Conservation (phyloP, 1,140 invertebrate genomes). For the Phenacoccus solenopsis region DNA sequence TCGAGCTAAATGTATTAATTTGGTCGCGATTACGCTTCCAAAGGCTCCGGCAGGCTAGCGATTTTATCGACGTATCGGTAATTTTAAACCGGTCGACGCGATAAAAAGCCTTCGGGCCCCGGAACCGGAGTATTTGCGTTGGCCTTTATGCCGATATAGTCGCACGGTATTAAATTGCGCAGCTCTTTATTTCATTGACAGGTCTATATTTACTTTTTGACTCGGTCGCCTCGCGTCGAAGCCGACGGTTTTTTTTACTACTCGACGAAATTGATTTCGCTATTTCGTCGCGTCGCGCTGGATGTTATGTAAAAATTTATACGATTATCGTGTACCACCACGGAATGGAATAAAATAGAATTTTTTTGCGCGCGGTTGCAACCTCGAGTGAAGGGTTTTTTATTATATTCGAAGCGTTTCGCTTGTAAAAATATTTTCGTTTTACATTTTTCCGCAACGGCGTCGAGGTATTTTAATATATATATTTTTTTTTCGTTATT, state of each 20-base stretch:
- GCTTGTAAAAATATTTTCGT: not conserved
- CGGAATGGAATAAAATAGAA: not conserved
- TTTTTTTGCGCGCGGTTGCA: not conserved
- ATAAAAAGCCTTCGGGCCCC: not conserved
- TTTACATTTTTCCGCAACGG: not conserved
- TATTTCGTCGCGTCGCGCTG: not conserved
- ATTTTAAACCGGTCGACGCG: too few relatives aligned
- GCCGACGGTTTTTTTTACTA: not conserved
- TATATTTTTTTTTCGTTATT: not conserved
- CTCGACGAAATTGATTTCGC: not conserved
- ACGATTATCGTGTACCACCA: too few relatives aligned
- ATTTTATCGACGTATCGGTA: too few relatives aligned
- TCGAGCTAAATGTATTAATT: not conserved
- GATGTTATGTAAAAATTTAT: not conserved
- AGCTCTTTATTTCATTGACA: not conserved
- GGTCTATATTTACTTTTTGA: not conserved
- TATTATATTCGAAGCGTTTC: conserved; percentile 2
- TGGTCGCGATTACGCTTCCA: not conserved
- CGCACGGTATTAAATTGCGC: not conserved
- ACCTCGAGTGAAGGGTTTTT: not conserved
- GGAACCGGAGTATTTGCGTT: too few relatives aligned
- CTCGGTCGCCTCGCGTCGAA: not conserved
- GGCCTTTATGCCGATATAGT: too few relatives aligned
- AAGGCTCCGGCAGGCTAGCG: too few relatives aligned
- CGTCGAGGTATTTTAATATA: not conserved